Evolutionary conservation across 2,888 invertebrate species (phyloP).

Genomic region (Stramonita haemastoma): DNA sequence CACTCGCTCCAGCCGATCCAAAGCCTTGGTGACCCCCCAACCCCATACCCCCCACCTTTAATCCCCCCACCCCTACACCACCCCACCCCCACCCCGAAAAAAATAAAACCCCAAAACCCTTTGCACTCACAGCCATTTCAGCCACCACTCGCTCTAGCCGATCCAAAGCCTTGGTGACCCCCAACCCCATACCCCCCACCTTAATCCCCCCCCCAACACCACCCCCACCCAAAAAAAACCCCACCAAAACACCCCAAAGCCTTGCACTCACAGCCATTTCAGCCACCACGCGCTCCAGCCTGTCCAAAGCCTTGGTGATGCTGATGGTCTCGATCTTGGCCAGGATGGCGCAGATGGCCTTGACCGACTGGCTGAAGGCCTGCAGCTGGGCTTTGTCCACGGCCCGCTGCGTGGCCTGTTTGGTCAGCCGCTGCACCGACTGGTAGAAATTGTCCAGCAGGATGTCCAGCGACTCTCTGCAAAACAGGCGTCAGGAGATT

Average conservation of each 20-base stretch:
- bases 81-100: no score
- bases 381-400: conserved; percentile 78
- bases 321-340: conserved; percentile 93
- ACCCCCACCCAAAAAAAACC: no score
- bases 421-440: conserved; percentile 76
- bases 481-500: neutral
- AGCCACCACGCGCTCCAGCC: conserved; percentile 69
- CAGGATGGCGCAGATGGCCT: conserved; percentile 92
- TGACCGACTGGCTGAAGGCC: conserved; percentile 92
- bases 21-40: conserved; percentile 88
- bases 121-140: conserved; percentile 46
- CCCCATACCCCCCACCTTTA: no score
- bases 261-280: conserved; percentile 46
- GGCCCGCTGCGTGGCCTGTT: conserved; percentile 61
- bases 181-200: no score
- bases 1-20: conserved; percentile 81
- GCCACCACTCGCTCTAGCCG: conserved; percentile 76
- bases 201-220: no score
- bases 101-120: neutral
- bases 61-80: no score
- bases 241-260: neutral
- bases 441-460: conserved; percentile 84
- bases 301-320: conserved; percentile 87
- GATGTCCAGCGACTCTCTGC: conserved; percentile 87
- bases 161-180: conserved; percentile 87